Conservation (phyloP, 2,888 invertebrate species). For the Doris montereyensis region DNA sequence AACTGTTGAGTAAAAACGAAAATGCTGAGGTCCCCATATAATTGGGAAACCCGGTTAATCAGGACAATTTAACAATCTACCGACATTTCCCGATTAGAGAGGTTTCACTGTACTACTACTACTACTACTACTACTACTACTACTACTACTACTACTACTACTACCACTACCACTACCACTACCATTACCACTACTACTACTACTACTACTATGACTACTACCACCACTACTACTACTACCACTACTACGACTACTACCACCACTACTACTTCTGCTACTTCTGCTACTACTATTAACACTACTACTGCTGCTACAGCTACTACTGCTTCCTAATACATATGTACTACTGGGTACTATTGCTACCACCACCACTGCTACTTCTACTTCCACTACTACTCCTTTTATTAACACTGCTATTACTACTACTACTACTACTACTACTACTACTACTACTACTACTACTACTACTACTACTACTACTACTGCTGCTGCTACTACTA, state of each 20-base stretch:
- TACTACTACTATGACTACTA: background rate
- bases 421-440: background rate
- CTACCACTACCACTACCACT: background rate
- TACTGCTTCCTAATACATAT: no score
- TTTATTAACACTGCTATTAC: background rate
- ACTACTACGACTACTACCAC: background rate
- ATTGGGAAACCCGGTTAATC: no score
- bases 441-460: background rate
- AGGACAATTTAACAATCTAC: no score
- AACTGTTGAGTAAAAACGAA: no score
- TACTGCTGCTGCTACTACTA: background rate
- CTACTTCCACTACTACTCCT: background rate
- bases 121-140: background rate
- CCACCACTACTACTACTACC: background rate
- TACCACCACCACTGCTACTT: background rate
- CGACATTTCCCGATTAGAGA: background rate
- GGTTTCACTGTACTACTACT: background rate
- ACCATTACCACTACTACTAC: background rate
- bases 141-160: background rate
- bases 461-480: background rate
- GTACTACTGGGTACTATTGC: no score
- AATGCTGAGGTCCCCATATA: no score
- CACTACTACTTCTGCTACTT: background rate
- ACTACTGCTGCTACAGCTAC: background rate
- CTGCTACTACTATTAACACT: background rate